Conservation (phyloP, 1,140 invertebrate genomes). For the Eciton burchellii region DNA sequence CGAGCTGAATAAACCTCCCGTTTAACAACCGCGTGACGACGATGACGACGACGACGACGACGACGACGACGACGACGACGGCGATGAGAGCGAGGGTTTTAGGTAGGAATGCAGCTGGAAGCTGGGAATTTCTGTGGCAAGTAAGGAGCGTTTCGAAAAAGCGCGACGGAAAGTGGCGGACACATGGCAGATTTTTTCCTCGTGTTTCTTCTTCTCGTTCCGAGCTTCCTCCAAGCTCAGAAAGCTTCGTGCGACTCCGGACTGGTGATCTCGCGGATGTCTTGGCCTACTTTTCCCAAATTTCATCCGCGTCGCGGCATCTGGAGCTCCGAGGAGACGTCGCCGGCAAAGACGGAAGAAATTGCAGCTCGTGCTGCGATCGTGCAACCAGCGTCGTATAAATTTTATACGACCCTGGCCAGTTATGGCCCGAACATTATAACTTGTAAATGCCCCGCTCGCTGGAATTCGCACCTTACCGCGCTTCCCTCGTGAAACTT, state of each 20-base stretch:
- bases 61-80: conserved; percentile 32
- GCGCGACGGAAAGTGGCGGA: neutral
- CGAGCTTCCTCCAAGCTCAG: neutral
- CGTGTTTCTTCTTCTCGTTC: neutral
- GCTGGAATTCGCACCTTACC: conserved; percentile 74
- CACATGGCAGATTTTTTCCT: neutral
- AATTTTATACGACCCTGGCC: neutral
- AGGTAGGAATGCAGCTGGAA: conserved; percentile 37
- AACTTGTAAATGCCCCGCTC: conserved; percentile 61
- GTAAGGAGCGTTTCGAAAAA: conserved; percentile 31
- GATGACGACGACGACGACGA: conserved; percentile 18
- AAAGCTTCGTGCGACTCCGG: neutral
- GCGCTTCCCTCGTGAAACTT: conserved; percentile 73
- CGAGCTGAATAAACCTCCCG: conserved; percentile 54
- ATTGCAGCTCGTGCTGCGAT: neutral
- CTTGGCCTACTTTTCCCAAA: neutral
- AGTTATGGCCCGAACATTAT: conserved; percentile 32
- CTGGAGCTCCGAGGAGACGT: neutral
- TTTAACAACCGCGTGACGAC: conserved; percentile 62
- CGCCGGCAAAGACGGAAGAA: neutral
- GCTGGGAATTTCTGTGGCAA: conserved; percentile 43
- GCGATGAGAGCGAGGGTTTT: conserved; percentile 32
- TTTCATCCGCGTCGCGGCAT: neutral
- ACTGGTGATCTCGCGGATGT: neutral
- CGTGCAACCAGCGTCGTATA: neutral